A percentile compares a stretch with the other conserved stretches of the same genome.
Conservation (phyloP, 2,888 invertebrate genomes). For the Andrena dorsata region DNA sequence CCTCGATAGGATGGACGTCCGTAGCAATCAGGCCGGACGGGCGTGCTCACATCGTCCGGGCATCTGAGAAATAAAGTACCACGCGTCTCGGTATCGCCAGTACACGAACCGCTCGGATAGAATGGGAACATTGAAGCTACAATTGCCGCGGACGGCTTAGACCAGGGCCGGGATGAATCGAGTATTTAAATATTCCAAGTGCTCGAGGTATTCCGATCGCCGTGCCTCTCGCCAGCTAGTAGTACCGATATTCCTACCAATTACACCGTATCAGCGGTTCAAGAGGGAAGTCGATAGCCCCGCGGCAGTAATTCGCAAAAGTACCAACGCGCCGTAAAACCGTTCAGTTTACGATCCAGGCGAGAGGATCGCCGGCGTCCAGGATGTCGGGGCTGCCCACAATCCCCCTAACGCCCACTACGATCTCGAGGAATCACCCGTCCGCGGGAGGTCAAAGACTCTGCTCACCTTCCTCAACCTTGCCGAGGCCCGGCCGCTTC, state of each 20-base stretch:
- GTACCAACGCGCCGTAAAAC: constrained; percentile 1
- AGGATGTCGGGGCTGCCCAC: constrained; percentile 53
- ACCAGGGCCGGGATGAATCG: neutral
- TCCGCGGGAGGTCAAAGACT: constrained; percentile 69
- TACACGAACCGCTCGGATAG: neutral
- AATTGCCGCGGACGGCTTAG: neutral
- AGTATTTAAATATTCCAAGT: neutral
- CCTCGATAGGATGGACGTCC: too few species aligned
- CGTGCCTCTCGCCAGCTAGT: neutral
- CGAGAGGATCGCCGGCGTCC: constrained; percentile 14
- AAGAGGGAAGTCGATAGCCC: neutral
- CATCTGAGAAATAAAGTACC: too few species aligned
- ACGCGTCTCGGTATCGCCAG: too few species aligned
- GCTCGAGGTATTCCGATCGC: neutral
- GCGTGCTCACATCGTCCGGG: too few species aligned
- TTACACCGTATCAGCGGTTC: neutral
- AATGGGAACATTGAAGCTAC: neutral
- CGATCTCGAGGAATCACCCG: constrained; percentile 50
- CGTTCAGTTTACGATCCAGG: constrained; percentile 41
- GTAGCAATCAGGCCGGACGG: too few species aligned
- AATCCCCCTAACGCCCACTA: constrained; percentile 56
- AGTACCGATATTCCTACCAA: neutral
- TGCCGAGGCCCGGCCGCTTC: constrained; percentile 31
- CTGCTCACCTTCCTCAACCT: constrained; percentile 57
- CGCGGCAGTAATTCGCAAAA: neutral